Evolutionary conservation across 2,113 vertebrate genomes (phyloP).

Genomic region (Mobula hypostoma): DNA sequence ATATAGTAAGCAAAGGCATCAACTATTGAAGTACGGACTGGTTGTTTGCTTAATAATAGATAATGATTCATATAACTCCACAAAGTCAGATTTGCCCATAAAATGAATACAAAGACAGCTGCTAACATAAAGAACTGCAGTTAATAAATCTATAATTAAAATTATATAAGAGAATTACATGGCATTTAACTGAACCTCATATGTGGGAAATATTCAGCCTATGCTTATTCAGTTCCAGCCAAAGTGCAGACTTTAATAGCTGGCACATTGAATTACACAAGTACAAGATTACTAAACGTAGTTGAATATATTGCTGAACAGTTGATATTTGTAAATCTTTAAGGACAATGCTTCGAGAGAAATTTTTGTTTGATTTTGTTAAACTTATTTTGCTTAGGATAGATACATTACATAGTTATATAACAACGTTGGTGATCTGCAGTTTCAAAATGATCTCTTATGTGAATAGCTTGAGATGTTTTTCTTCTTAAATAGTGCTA

Average conservation of each 20-base stretch:
- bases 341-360: not conserved
- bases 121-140: not conserved
- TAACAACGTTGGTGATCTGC: not conserved
- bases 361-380: not conserved
- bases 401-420: not conserved
- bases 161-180: not conserved
- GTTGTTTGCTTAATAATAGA: not conserved
- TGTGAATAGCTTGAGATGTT: not conserved
- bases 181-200: not conserved
- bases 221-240: not conserved
- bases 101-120: slow-evolving; percentile 1
- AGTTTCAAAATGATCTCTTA: not conserved
- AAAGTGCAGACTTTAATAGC: not conserved
- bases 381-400: not conserved
- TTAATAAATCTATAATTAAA: not conserved
- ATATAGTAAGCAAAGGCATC: not conserved
- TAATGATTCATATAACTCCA: slow-evolving; percentile 8
- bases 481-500: not conserved
- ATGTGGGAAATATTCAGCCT: not conserved
- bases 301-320: not conserved
- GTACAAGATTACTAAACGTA: not conserved
- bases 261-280: not conserved
- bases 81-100: not conserved
- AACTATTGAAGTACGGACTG: not conserved
- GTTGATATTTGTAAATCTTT: not conserved